phyloP scores from a whole-genome alignment of 2,888 invertebrate species.

The Epiperipatus broadwayi region DNA sequence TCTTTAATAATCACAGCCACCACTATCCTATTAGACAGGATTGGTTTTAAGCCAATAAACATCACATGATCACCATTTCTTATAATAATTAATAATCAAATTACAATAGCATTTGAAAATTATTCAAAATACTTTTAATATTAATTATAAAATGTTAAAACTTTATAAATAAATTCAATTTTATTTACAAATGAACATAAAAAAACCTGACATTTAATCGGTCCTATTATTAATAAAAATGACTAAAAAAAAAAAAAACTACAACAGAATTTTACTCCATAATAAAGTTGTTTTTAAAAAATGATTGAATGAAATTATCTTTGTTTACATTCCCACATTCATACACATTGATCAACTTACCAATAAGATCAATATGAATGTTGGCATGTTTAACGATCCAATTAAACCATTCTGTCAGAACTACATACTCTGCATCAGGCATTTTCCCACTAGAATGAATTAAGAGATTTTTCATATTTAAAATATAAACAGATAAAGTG shows the following conservation, averaged over 20 bases:
- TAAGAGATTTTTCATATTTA: conserved; percentile 7
- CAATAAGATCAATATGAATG: conserved; percentile 63
- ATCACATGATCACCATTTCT: too few species aligned
- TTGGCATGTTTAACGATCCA: conserved; percentile 52
- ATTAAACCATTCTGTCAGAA: conserved; percentile 66
- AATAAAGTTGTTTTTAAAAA: neutral
- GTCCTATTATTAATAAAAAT: too few species aligned
- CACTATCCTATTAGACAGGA: too few species aligned
- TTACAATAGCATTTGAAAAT: too few species aligned
- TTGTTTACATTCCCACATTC: neutral
- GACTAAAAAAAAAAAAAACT: conserved; percentile 7
- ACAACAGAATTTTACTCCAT: neutral
- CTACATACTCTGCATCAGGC: conserved; percentile 52
- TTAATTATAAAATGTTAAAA: too few species aligned
- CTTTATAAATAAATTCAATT: conserved; percentile 16
- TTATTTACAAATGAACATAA: conserved; percentile 8
- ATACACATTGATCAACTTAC: conserved; percentile 36
- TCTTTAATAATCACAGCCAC: too few species aligned
- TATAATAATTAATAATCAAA: too few species aligned
- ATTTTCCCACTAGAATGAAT: conserved; percentile 38
- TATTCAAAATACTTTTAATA: too few species aligned
- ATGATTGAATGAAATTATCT: neutral
- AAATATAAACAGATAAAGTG: too few species aligned
- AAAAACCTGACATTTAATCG: too few species aligned
- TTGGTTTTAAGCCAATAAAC: too few species aligned